Conservation (phyloP, 1,140 invertebrate species). For the Dendrolimus kikuchii region DNA sequence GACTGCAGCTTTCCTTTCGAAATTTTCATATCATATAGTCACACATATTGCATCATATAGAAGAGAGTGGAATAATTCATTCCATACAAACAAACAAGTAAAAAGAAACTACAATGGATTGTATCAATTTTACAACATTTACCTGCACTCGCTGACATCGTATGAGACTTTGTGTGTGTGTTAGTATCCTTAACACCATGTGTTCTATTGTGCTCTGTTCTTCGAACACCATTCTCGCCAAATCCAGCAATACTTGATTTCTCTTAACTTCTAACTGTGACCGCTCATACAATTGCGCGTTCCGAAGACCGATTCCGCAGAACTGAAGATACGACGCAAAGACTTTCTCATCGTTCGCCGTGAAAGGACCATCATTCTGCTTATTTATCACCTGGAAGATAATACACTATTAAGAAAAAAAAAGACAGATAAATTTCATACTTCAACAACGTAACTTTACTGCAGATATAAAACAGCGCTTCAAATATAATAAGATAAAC, state of each 20-base stretch:
- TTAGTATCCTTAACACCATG: conserved; percentile 94
- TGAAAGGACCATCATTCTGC: conserved; percentile 85
- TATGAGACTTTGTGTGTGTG: conserved; percentile 94
- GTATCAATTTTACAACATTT: conserved; percentile 15
- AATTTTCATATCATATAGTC: too few species aligned
- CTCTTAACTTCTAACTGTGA: conserved; percentile 95
- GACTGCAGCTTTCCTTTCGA: too few species aligned
- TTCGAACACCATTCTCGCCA: conserved; percentile 97
- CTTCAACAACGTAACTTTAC: too few species aligned
- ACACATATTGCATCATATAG: too few species aligned
- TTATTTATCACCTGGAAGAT: conserved; percentile 92
- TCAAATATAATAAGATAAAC: too few species aligned
- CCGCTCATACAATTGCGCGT: conserved; percentile 95
- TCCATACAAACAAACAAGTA: too few species aligned
- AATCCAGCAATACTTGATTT: conserved; percentile 94
- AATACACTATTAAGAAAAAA: neutral
- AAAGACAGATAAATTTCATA: too few species aligned
- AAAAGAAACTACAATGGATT: too few species aligned
- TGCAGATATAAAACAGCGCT: too few species aligned
- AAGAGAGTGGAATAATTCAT: too few species aligned
- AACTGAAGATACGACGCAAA: conserved; percentile 96
- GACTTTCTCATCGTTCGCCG: conserved; percentile 90
- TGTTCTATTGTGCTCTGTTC: conserved; percentile 97
- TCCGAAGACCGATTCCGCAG: conserved; percentile 94
- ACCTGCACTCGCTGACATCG: conserved; percentile 95